Evolutionary conservation across 2,113 vertebrate genomes (phyloP).

Genomic region (Neolamprologus hecqui): DNA sequence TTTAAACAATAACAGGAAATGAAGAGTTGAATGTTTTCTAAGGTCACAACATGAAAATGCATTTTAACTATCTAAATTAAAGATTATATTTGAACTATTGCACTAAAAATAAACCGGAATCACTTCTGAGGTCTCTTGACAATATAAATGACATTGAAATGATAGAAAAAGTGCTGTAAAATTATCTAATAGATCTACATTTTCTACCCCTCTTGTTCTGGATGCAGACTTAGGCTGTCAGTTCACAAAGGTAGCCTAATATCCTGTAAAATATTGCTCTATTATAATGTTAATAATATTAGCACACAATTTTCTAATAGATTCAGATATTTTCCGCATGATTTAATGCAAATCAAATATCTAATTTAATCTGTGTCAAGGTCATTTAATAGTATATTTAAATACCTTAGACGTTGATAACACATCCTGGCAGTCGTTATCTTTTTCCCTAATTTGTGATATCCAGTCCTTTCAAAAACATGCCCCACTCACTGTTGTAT

Average conservation of each 20-base stretch:
- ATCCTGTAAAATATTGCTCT: slow-evolving; percentile 4
- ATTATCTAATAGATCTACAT: neutral
- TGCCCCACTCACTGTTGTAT: neutral
- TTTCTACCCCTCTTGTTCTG: neutral
- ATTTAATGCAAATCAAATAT: neutral
- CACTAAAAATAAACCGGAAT: neutral
- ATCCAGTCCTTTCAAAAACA: neutral
- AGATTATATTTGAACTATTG: neutral
- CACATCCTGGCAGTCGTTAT: neutral
- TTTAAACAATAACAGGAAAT: neutral
- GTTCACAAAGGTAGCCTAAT: neutral
- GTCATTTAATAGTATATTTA: neutral
- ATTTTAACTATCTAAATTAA: neutral
- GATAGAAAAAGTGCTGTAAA: neutral
- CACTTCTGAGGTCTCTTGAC: neutral
- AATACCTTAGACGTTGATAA: neutral
- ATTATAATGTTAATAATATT: neutral
- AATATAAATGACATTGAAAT: neutral
- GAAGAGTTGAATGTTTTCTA: neutral
- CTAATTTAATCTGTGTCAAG: neutral
- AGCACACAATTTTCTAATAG: neutral
- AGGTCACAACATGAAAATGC: neutral
- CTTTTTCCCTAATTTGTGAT: neutral
- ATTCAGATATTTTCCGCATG: neutral
- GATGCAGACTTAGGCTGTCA: neutral